phyloP scores from a whole-genome alignment of 2,113 vertebrate species.

The Chaetops frenatus region DNA sequence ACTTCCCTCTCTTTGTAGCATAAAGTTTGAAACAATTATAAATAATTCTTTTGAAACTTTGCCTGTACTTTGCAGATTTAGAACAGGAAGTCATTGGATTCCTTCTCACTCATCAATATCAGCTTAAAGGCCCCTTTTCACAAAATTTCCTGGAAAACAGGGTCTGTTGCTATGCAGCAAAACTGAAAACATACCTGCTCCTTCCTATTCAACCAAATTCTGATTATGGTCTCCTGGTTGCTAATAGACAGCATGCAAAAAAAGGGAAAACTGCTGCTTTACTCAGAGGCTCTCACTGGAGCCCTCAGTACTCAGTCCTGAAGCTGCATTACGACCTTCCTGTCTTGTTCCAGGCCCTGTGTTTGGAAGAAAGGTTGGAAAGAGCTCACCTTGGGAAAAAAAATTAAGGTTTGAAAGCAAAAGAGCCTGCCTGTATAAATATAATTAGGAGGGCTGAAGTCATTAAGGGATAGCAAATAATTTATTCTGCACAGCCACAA shows the following conservation, averaged over 20 bases:
- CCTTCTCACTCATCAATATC: neutral
- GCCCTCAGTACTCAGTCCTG: neutral
- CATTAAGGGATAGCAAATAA: neutral
- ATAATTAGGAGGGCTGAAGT: neutral
- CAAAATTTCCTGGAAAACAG: neutral
- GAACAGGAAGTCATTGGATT: neutral
- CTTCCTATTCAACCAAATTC: neutral
- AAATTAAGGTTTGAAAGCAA: neutral
- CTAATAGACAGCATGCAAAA: neutral
- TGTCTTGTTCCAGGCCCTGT: neutral
- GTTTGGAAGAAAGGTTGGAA: neutral
- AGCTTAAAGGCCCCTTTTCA: neutral
- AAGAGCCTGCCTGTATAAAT: neutral
- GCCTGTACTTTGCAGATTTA: neutral
- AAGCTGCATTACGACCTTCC: neutral
- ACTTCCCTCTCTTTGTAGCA: neutral
- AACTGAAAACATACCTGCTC: neutral
- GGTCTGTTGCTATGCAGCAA: neutral
- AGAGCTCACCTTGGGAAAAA: neutral
- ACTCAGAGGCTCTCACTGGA: neutral
- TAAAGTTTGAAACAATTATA: neutral
- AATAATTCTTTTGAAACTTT: neutral
- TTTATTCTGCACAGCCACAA: neutral
- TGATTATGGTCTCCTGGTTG: neutral
- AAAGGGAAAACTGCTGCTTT: neutral